A percentile compares a stretch with the other conserved stretches of the same genome.
phyloP scores from a whole-genome alignment of 2,113 vertebrate genomes.

The Chamaetylas fuelleborni region DNA sequence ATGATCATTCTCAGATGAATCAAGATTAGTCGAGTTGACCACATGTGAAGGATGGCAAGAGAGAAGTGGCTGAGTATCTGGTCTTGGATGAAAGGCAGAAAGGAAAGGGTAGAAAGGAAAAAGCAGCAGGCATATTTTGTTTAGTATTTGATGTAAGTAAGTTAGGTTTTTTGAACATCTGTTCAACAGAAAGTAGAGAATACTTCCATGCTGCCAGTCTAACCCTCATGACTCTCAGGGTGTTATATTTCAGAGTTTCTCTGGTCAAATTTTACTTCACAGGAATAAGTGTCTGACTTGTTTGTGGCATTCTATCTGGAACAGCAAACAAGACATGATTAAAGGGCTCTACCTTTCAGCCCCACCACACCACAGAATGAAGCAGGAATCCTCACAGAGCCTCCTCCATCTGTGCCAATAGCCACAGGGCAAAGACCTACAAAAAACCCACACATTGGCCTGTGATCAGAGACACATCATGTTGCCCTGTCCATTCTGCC shows the following conservation, averaged over 20 bases:
- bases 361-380: conserved; percentile 69
- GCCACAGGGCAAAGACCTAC: conserved; percentile 69
- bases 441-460: background rate
- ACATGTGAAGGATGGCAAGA: background rate
- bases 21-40: background rate
- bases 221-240: background rate
- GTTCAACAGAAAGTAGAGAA: background rate
- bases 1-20: background rate
- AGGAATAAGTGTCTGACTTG: background rate
- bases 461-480: background rate
- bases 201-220: background rate
- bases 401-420: conserved; percentile 67
- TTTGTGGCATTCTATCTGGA: background rate
- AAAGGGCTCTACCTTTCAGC: conserved; percentile 65
- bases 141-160: background rate
- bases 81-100: background rate
- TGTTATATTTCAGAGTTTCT: background rate
- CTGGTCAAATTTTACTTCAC: background rate
- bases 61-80: background rate
- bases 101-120: background rate
- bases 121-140: background rate
- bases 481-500: background rate
- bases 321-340: background rate
- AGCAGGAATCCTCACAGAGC: conserved; percentile 70
- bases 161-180: background rate